These are phyloP conservation scores for Coccyzus lansbergi DNA, from an alignment of 2,797 vertebrate species.

Conservation along the genomic window DNA sequence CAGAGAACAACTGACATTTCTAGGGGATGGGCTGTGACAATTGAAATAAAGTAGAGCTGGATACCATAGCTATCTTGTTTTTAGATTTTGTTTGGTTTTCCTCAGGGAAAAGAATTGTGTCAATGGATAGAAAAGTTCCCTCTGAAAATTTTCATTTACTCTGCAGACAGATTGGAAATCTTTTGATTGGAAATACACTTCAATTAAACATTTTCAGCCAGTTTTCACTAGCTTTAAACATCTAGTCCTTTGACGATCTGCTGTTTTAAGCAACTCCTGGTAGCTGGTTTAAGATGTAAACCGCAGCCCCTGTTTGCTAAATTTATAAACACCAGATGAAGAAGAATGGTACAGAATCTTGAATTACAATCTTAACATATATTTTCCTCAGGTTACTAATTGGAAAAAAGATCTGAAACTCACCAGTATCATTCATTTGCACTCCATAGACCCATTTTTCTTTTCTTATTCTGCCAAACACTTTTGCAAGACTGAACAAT, in stretches of 20 bases:
- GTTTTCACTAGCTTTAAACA: background rate
- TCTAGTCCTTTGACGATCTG: background rate
- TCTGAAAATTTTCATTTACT: background rate
- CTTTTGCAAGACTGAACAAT: background rate
- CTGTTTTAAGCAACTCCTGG: background rate
- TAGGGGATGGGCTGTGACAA: background rate
- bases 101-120: fast-evolving
- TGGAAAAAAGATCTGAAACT: background rate
- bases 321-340: background rate
- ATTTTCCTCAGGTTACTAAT: background rate
- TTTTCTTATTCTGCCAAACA: background rate
- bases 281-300: background rate
- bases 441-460: background rate
- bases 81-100: background rate
- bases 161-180: background rate
- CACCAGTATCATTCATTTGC: background rate
- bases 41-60: background rate
- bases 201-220: background rate
- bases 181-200: background rate
- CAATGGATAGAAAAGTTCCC: background rate
- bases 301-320: background rate
- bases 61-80: background rate
- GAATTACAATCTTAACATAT: background rate
- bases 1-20: background rate
- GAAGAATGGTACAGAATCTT: background rate